Evolutionary conservation across 2,888 invertebrate species (phyloP).

Genomic region (Atherix ibis): DNA sequence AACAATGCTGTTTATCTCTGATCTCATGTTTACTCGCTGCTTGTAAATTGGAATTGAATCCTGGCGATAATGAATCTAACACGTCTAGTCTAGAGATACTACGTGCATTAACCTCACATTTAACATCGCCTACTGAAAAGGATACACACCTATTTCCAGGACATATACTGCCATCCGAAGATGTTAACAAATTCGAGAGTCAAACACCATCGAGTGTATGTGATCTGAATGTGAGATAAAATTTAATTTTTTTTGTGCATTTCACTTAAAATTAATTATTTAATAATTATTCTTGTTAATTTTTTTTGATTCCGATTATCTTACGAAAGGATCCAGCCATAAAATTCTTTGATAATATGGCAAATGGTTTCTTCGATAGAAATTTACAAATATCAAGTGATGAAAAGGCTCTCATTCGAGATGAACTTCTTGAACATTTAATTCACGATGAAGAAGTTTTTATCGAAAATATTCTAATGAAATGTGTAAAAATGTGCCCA

Average conservation of each 20-base stretch:
- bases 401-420: constrained; percentile 29
- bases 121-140: constrained; percentile 11
- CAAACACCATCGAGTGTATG: constrained; percentile 5
- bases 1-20: constrained; percentile 52
- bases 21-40: constrained; percentile 14
- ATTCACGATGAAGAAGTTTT: constrained; percentile 52
- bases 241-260: background rate
- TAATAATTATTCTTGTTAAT: too few relatives aligned
- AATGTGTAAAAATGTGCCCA: constrained; percentile 13
- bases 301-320: too few relatives aligned
- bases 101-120: constrained; percentile 24
- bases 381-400: constrained; percentile 7
- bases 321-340: constrained; percentile 1
- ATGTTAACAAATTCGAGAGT: background rate
- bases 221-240: constrained; percentile 6
- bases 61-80: constrained; percentile 21
- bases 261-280: background rate
- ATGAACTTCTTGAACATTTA: constrained; percentile 45
- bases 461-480: constrained; percentile 30
- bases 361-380: constrained; percentile 9
- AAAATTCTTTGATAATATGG: constrained; percentile 14
- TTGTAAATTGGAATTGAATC: constrained; percentile 13
- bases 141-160: constrained; percentile 1
- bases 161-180: background rate
- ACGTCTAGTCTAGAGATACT: constrained; percentile 29